phyloP scores from a whole-genome alignment of 92 coral and sea anemone species.

The Epizoanthus stellaris region DNA sequence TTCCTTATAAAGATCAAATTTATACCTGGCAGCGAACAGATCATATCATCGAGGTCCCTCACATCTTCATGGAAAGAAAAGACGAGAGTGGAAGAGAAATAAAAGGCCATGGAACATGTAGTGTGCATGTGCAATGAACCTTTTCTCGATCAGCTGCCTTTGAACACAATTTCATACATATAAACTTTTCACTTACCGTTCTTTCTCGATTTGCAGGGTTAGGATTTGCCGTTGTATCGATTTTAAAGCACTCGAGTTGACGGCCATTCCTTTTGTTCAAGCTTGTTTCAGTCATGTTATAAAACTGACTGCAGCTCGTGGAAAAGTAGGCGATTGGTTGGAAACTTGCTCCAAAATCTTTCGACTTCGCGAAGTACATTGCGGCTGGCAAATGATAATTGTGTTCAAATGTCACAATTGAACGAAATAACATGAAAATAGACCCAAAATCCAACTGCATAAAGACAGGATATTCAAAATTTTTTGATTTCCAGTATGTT shows the following conservation, averaged over 20 bases:
- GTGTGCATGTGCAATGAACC: too few species aligned
- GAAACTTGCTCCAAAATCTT: conserved; percentile 75
- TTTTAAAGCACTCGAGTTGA: conserved; percentile 1
- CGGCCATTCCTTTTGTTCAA: conserved; percentile 16
- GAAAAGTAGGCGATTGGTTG: conserved; percentile 67
- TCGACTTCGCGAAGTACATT: conserved; percentile 88
- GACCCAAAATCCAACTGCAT: conserved; percentile 76
- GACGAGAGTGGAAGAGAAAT: too few species aligned
- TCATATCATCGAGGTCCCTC: too few species aligned
- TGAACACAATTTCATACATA: too few species aligned
- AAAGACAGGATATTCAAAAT: conserved; percentile 77
- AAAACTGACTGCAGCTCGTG: conserved; percentile 72
- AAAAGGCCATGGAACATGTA: too few species aligned
- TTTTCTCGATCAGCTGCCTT: not conserved
- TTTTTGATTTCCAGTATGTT: conserved; percentile 95
- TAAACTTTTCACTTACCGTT: conserved; percentile 48
- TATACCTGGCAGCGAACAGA: too few species aligned
- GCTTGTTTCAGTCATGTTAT: conserved; percentile 61
- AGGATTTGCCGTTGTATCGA: conserved; percentile 7
- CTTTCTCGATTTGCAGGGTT: conserved; percentile 27
- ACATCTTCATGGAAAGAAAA: too few species aligned
- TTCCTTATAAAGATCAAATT: too few species aligned
- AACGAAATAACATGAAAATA: conserved; percentile 71
- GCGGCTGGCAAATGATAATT: conserved; percentile 83
- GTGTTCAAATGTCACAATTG: conserved; percentile 74